Percentiles rank a stretch among this genome's conserved stretches.
phyloP scores from a whole-genome alignment of 2,113 vertebrate genomes.

The Calcarius ornatus region DNA sequence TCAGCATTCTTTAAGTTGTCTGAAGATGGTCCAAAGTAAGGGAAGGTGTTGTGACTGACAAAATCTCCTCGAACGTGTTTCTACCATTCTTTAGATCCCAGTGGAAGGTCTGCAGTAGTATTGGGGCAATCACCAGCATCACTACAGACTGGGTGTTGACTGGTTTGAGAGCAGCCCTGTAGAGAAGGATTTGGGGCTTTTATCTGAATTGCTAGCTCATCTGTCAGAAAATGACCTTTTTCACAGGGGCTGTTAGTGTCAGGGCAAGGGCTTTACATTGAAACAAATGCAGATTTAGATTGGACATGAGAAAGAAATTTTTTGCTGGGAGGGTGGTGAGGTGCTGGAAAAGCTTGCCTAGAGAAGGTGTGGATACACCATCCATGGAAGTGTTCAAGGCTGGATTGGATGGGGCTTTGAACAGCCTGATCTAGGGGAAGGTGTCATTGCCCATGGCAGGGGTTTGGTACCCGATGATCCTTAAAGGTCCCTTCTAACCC shows the following conservation, averaged over 20 bases:
- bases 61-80: background rate
- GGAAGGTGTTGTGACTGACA: background rate
- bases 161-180: background rate
- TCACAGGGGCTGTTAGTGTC: background rate
- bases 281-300: background rate
- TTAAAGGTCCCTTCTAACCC: background rate
- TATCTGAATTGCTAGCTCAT: background rate
- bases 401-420: background rate
- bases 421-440: background rate
- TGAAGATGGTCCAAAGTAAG: background rate
- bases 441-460: accelerated
- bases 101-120: background rate
- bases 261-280: background rate
- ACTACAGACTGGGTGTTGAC: background rate
- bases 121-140: background rate
- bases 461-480: background rate
- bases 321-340: background rate
- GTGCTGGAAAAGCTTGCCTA: background rate
- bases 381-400: background rate
- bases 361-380: background rate
- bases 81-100: background rate
- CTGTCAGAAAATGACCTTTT: background rate
- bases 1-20: background rate
- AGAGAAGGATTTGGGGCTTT: background rate
- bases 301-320: background rate